A percentile compares a stretch with the other conserved stretches of the same genome.
These are phyloP conservation scores for Autographa gamma DNA, from an alignment of 2,888 invertebrate genomes.

Conservation along the genomic window DNA sequence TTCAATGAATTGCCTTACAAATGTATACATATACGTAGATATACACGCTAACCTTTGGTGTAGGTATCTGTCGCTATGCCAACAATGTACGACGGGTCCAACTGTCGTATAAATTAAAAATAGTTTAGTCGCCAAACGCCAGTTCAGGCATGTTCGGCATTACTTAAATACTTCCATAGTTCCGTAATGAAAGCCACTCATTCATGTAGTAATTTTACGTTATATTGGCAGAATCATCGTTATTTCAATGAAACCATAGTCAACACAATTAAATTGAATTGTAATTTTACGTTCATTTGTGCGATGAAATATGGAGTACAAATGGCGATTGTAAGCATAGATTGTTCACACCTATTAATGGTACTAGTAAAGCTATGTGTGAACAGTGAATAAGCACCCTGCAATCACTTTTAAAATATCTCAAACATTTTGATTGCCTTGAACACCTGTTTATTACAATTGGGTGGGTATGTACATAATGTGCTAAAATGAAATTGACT, in stretches of 20 bases:
- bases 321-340: slow-evolving; percentile 1
- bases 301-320: slow-evolving; percentile 13
- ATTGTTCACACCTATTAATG: background rate
- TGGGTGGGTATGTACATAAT: too few relatives aligned
- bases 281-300: slow-evolving; percentile 20
- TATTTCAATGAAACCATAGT: too few relatives aligned
- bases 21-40: background rate
- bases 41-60: slow-evolving; percentile 13
- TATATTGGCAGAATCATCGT: slow-evolving; percentile 20
- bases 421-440: too few relatives aligned
- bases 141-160: slow-evolving; percentile 29
- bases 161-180: slow-evolving; percentile 53
- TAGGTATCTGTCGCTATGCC: slow-evolving; percentile 29
- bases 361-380: background rate
- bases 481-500: too few relatives aligned
- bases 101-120: slow-evolving; percentile 54
- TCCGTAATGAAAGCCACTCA: slow-evolving; percentile 46
- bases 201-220: slow-evolving; percentile 31
- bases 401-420: background rate
- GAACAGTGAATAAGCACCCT: background rate
- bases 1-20: background rate
- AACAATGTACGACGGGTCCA: slow-evolving; percentile 44
- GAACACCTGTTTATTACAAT: too few relatives aligned
- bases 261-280: too few relatives aligned
- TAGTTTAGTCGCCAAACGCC: slow-evolving; percentile 51